phyloP scores from a whole-genome alignment of 2,797 vertebrate genomes.

The Pseudochirops corinnae region DNA sequence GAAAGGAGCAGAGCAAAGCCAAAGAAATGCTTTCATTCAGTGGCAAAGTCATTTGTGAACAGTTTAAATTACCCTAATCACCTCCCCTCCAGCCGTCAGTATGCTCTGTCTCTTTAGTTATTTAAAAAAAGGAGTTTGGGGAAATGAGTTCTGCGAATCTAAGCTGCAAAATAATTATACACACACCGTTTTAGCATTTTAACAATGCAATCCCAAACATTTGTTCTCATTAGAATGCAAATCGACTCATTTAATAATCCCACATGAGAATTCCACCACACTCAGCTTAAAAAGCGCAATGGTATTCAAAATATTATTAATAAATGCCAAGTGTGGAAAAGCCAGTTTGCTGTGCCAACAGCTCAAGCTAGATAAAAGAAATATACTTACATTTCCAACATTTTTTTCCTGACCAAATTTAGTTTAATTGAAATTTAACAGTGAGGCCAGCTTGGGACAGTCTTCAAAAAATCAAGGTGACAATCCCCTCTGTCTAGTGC shows the following conservation, averaged over 20 bases:
- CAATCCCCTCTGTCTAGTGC: constrained; percentile 76
- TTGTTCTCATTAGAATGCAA: constrained; percentile 94
- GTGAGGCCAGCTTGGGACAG: constrained; percentile 83
- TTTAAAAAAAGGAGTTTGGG: constrained; percentile 88
- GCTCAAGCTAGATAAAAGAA: constrained; percentile 84
- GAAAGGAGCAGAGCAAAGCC: constrained; percentile 85
- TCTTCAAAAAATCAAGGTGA: constrained; percentile 82
- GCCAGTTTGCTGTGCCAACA: constrained; percentile 85
- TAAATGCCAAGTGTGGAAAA: constrained; percentile 87
- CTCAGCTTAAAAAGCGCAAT: constrained; percentile 88
- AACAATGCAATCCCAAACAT: constrained; percentile 92
- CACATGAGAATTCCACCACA: constrained; percentile 90
- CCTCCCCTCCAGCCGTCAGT: constrained; percentile 88
- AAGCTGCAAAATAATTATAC: constrained; percentile 92
- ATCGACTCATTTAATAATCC: constrained; percentile 91
- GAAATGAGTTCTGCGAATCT: constrained; percentile 89
- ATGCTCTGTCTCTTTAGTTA: constrained; percentile 88
- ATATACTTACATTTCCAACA: constrained; percentile 82
- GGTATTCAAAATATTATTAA: constrained; percentile 91
- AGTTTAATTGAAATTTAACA: constrained; percentile 90
- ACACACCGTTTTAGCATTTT: constrained; percentile 90
- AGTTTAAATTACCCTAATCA: constrained; percentile 90
- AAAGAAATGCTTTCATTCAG: constrained; percentile 87
- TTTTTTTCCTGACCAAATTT: constrained; percentile 83
- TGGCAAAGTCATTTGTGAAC: constrained; percentile 89